Evolutionary conservation across 2,797 vertebrate genomes (phyloP).

Genomic region (Urocyon cinereoargenteus): DNA sequence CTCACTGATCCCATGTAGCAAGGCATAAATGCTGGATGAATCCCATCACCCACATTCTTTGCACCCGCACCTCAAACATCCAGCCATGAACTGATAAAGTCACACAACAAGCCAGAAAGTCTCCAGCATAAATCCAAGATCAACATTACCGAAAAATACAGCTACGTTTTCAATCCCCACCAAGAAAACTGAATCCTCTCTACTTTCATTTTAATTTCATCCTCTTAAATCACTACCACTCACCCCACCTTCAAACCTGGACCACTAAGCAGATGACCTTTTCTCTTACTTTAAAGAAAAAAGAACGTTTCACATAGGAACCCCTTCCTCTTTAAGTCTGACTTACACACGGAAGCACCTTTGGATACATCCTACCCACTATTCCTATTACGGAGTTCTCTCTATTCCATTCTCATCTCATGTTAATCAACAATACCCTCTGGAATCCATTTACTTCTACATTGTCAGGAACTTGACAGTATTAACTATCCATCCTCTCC

Average conservation of each 20-base stretch:
- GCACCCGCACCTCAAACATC: background rate
- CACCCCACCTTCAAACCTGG: background rate
- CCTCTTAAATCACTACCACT: background rate
- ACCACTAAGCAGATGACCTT: background rate
- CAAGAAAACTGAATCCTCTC: background rate
- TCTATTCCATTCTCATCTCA: background rate
- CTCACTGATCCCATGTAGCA: background rate
- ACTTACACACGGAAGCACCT: background rate
- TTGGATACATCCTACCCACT: background rate
- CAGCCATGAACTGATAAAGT: background rate
- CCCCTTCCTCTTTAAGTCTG: background rate
- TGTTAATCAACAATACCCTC: background rate
- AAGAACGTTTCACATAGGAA: background rate
- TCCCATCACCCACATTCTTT: background rate
- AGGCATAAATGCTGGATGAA: background rate
- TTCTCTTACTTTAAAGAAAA: background rate
- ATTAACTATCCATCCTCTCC: constrained; percentile 38
- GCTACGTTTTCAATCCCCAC: background rate
- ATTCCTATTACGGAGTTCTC: background rate
- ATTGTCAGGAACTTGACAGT: background rate
- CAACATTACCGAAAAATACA: background rate
- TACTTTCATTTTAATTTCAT: background rate
- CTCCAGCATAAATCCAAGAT: background rate
- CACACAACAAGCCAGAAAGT: background rate
- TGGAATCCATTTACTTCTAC: background rate